Base-by-base conservation (phyloP, 2,113 vertebrate genomes). In the Lonchura striata region DNA sequence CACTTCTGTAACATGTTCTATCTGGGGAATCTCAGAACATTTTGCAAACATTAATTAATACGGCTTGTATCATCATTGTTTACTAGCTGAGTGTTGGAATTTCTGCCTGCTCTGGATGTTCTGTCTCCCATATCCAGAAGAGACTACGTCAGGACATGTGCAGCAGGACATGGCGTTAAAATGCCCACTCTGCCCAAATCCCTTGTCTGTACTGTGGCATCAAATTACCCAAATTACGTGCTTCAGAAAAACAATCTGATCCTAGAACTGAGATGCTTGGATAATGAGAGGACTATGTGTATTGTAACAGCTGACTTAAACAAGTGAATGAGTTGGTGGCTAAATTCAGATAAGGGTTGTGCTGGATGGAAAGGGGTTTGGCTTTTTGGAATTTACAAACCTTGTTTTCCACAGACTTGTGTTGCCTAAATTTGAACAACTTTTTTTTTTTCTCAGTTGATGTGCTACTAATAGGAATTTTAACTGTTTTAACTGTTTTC, bases 41-140 rank as follows among this genome's bases (percentile, higher is more conserved):
- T 88, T 86, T 96, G 79, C 61, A 94, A 91, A 95, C 71, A 83
- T 86, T 85, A 91, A 86, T 95, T 92, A 89, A 85, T 90, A 74
- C 94, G 47, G 7, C 59, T 92, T 91, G 44, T 66, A 86, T 75
- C 31, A 85, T 22, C 39, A 7, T 59, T 92, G 63, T 80, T 95
- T 91, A 69, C 56, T 47, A 77, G 50, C 53, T 95, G 81, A 90
- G 74, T 57, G 59, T 61, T 59, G 12, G 42, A 66, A 52, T 94
- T 97, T 85, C 76, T 0, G 0, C 19, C 47, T 64, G 75, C 82
- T 92, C 53, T 90, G 57, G 54, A 37, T 88, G 25, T 27, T 86
- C 18, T 17, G 14, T 82, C 50, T 95, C 79, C 70, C 39, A n/a
- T 47, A 74, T 78, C 33, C 78, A 74, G 42, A 69, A 90, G 25